These are phyloP conservation scores for Accipiter virgatus DNA, from an alignment of 2,113 vertebrate genomes.

Conservation along the genomic window DNA sequence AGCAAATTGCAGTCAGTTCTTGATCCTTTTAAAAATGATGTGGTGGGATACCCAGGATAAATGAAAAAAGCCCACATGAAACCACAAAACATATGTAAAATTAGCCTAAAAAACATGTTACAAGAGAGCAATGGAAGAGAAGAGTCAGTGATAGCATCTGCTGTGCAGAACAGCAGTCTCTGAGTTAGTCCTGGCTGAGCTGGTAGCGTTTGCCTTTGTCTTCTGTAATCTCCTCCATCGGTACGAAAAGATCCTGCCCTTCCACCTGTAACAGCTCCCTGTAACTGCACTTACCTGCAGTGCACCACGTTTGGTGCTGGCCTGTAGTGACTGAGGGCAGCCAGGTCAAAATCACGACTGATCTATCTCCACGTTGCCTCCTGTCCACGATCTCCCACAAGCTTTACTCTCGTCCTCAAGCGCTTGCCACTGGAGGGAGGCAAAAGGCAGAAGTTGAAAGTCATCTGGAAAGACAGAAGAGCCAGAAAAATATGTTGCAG, in stretches of 20 bases:
- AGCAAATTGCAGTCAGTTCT: background rate
- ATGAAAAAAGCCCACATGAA: background rate
- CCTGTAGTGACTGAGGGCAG: conserved; percentile 68
- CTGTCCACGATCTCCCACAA: conserved; percentile 49
- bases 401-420: conserved; percentile 76
- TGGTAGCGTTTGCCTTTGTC: background rate
- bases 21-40: background rate
- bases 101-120: background rate
- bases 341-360: conserved; percentile 66
- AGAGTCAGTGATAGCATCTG: background rate
- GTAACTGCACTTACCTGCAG: conserved; percentile 50
- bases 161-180: background rate
- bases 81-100: background rate
- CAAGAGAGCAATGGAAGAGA: background rate
- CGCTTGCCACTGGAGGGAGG: conserved; percentile 79
- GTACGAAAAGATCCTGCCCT: background rate
- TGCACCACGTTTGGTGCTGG: conserved; percentile 70
- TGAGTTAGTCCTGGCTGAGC: background rate
- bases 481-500: background rate
- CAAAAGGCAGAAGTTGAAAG: conserved; percentile 75
- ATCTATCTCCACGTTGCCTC: conserved; percentile 78
- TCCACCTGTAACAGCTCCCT: background rate
- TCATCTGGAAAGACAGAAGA: conserved; percentile 62
- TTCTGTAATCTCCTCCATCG: background rate
- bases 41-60: background rate